Evolutionary conservation across 2,113 vertebrate species (phyloP).

Genomic region (Felis chaus): DNA sequence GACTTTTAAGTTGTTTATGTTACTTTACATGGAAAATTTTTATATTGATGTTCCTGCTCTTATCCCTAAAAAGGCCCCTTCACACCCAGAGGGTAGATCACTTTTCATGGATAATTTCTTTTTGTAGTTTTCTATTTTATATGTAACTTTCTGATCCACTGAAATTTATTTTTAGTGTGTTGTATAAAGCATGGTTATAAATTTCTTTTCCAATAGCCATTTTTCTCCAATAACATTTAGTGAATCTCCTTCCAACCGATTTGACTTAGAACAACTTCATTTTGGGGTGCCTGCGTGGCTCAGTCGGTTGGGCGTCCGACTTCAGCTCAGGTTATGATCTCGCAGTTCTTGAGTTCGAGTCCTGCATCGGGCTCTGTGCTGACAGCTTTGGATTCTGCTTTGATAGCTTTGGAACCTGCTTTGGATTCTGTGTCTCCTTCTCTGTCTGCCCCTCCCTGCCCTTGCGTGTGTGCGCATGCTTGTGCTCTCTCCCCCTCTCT

Average conservation of each 20-base stretch:
- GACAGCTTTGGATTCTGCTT: too few relatives aligned
- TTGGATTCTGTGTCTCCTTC: too few relatives aligned
- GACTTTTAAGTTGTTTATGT: slow-evolving; percentile 6
- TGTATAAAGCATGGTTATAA: background rate
- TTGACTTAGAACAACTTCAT: slow-evolving; percentile 15
- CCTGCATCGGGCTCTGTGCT: too few relatives aligned
- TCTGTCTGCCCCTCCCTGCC: too few relatives aligned
- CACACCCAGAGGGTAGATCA: background rate
- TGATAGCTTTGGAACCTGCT: too few relatives aligned
- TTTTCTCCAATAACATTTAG: slow-evolving; percentile 25
- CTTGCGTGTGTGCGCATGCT: too few relatives aligned
- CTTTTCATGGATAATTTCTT: slow-evolving; percentile 4
- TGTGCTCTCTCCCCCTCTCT: too few relatives aligned
- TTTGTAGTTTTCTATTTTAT: background rate
- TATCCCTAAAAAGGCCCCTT: background rate
- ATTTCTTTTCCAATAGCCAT: background rate
- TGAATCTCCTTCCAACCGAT: background rate
- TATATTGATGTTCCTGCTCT: background rate
- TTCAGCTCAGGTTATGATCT: too few relatives aligned
- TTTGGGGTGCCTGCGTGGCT: background rate
- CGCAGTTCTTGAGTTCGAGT: too few relatives aligned
- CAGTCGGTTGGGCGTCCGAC: too few relatives aligned
- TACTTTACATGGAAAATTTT: background rate
- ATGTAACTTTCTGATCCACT: slow-evolving; percentile 16
- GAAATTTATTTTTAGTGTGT: slow-evolving; percentile 8